These are phyloP conservation scores for Paradisaea rubra DNA, from an alignment of 2,113 vertebrate genomes.

Conservation along the genomic window DNA sequence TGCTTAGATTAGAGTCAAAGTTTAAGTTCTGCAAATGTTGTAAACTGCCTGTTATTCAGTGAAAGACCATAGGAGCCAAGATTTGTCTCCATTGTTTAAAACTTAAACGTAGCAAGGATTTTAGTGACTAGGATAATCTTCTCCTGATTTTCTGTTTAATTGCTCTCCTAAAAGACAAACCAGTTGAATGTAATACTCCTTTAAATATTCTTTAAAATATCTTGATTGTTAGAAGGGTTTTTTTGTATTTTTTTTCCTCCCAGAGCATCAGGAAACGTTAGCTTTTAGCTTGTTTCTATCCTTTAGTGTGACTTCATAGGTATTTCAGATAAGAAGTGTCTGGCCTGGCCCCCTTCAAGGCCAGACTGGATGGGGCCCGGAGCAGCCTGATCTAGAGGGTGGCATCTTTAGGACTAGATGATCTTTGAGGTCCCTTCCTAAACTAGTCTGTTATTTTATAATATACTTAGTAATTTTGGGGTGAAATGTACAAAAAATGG, in stretches of 20 bases:
- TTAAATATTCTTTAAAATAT: neutral
- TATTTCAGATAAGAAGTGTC: neutral
- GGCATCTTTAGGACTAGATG: neutral
- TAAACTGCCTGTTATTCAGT: neutral
- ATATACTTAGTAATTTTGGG: neutral
- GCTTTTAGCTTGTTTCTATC: neutral
- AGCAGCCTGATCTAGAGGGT: neutral
- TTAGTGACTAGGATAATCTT: neutral
- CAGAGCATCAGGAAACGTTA: neutral
- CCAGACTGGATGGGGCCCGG: neutral
- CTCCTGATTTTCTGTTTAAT: neutral
- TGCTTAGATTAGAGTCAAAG: neutral
- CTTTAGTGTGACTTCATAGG: neutral
- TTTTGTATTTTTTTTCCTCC: fast-evolving
- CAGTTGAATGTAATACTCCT: neutral
- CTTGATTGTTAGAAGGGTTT: neutral
- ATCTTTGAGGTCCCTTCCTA: neutral
- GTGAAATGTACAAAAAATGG: neutral
- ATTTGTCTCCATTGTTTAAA: neutral
- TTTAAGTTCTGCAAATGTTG: neutral
- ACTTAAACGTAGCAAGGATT: neutral
- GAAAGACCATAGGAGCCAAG: neutral
- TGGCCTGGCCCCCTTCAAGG: neutral
- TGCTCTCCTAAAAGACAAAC: neutral
- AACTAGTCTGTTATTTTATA: neutral